These are phyloP conservation scores for Bufo bufo DNA, from an alignment of 2,113 vertebrate genomes.

Conservation along the genomic window DNA sequence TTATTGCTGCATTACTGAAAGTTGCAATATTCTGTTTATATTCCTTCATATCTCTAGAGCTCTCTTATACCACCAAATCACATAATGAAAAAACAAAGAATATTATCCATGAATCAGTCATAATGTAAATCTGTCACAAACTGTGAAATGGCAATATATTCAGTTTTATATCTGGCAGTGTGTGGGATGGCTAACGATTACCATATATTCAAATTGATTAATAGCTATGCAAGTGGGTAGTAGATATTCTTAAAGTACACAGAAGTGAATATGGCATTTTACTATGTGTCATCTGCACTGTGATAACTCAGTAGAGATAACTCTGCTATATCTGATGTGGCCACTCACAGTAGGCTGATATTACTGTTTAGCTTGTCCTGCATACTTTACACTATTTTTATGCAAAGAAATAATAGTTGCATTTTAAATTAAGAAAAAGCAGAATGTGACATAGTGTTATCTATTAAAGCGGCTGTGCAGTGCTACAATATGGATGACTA, in stretches of 20 bases:
- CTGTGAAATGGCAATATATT: conserved; percentile 22
- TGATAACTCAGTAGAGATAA: background rate
- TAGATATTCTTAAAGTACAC: conserved; percentile 16
- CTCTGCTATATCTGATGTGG: background rate
- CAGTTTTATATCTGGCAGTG: background rate
- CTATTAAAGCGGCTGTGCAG: too few relatives aligned
- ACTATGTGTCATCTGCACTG: conserved; percentile 1
- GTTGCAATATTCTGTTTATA: conserved; percentile 34
- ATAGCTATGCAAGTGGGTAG: background rate
- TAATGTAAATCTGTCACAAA: conserved; percentile 1
- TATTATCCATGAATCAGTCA: conserved; percentile 24
- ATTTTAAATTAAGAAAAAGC: too few relatives aligned
- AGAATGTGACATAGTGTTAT: too few relatives aligned
- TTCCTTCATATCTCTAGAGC: conserved; percentile 46
- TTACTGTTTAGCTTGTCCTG: too few relatives aligned
- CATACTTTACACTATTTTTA: too few relatives aligned
- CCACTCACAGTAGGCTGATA: too few relatives aligned
- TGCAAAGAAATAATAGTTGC: too few relatives aligned
- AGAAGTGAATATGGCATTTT: background rate
- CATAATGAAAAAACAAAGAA: conserved; percentile 41
- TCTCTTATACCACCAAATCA: conserved; percentile 7
- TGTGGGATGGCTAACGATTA: background rate
- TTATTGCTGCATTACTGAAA: conserved; percentile 32
- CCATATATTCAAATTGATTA: conserved; percentile 23
- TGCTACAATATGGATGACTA: too few relatives aligned